A percentile compares a stretch with the other conserved stretches of the same genome.
Evolutionary conservation across 2,113 vertebrate genomes (phyloP).

Genomic region (Felis chaus): DNA sequence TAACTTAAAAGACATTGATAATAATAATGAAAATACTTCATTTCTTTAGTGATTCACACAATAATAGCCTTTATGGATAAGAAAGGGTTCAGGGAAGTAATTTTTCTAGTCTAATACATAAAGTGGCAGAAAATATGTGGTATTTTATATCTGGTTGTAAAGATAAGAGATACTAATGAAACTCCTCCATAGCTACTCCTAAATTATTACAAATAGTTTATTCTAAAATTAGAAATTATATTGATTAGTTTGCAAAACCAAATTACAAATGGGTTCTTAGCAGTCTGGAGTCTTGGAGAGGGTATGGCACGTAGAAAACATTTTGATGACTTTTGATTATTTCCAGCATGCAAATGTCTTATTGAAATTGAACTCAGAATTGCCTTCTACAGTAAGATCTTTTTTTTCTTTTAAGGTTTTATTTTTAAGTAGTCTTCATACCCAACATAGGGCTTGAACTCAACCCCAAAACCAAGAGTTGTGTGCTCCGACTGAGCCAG

Average conservation of each 20-base stretch:
- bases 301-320: background rate
- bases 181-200: background rate
- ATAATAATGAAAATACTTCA: background rate
- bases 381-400: background rate
- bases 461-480: no score
- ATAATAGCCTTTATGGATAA: background rate
- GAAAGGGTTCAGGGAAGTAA: background rate
- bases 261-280: conserved; percentile 13
- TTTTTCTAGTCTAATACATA: background rate
- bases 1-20: background rate
- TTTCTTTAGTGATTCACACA: background rate
- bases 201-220: background rate
- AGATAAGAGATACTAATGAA: background rate
- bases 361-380: conserved; percentile 27
- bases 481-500: no score
- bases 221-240: conserved; percentile 22
- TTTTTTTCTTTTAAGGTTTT: no score
- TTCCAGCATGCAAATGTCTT: background rate
- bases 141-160: background rate
- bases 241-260: background rate
- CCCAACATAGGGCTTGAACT: no score
- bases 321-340: background rate
- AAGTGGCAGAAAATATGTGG: background rate
- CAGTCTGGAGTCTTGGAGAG: background rate
- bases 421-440: no score